Evolutionary conservation across 2,888 invertebrate species (phyloP), one percentile per base, ranked within the genome.

Genomic region (Dioctria linearis): DNA sequence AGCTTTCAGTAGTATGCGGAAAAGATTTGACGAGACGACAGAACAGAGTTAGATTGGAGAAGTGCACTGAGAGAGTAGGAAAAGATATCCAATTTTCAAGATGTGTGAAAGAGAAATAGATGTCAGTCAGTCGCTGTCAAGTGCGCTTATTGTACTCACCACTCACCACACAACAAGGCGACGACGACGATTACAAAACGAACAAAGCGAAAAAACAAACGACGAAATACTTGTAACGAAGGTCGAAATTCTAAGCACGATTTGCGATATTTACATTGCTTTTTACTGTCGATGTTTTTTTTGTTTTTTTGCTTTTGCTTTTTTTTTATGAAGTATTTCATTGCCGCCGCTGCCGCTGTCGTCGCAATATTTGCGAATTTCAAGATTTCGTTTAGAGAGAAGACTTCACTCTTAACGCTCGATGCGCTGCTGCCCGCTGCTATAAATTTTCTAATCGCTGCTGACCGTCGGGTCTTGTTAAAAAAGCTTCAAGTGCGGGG

Each of bases 191-290:
- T 25, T 25, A 82, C 82, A 80, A 83, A 80, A 82, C 37, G 37
- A n/a, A 67, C 42, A 73, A 73, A n/a, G n/a, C 49, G 13, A 43
- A 81, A 80, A 83, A 82, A 82, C 80, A 82, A 83, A 80, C 82
- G 81, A 81, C 59, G 76, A 82, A 83, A 82, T 82, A 82, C 83
- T 83, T 83, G 82, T 83, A 83, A 83, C 82, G 84, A 84, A 84
- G 84, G 84, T 84, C 84, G 82, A 83, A 82, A 84, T 83, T 84
- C 83, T 83, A 84, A 81, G 84, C 84, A 84, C 84, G 83, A 83
- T 83, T 82, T 73, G 59, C 80, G 82, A 67, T 69, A 59, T 75
- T 80, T 51, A 54, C 65, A 71, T 61, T 73, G 80, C 49, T 63
- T 76, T 79, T 79, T 63, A 63, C 40, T 63, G 80, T 71, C 61